A percentile compares a stretch with the other conserved stretches of the same genome.
phyloP scores from a whole-genome alignment of 2,888 invertebrate species.

The Amaurobius ferox region DNA sequence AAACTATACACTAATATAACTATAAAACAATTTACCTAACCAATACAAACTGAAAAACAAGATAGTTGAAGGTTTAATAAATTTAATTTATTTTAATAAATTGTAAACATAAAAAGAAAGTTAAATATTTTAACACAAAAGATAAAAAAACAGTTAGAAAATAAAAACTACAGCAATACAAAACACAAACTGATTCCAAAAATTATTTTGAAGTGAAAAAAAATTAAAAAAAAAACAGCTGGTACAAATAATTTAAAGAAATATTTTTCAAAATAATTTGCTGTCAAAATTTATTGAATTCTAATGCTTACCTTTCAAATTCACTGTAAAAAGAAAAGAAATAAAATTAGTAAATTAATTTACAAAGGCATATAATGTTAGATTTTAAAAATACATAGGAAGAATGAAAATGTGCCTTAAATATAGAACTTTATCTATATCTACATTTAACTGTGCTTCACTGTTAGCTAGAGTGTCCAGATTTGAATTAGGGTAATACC shows the following conservation, averaged over 20 bases:
- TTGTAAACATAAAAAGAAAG: background rate
- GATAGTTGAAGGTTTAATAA: no score
- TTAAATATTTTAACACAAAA: no score
- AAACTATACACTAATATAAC: no score
- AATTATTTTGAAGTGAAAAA: background rate
- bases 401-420: background rate
- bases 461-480: background rate
- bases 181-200: background rate
- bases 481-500: no score
- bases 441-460: conserved; percentile 10
- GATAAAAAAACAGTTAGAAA: background rate
- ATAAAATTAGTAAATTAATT: conserved; percentile 67
- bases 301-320: conserved; percentile 70
- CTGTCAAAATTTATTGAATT: conserved; percentile 35
- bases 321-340: conserved; percentile 67
- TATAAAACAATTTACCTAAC: no score
- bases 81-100: no score
- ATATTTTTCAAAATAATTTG: background rate
- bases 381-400: conserved; percentile 12
- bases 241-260: conserved; percentile 33
- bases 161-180: conserved; percentile 8
- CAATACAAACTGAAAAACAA: no score
- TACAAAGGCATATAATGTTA: conserved; percentile 28
- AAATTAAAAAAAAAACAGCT: conserved; percentile 50
- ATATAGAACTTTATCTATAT: background rate